phyloP scores from a whole-genome alignment of 2,888 invertebrate species.

The Andrena bicolor region DNA sequence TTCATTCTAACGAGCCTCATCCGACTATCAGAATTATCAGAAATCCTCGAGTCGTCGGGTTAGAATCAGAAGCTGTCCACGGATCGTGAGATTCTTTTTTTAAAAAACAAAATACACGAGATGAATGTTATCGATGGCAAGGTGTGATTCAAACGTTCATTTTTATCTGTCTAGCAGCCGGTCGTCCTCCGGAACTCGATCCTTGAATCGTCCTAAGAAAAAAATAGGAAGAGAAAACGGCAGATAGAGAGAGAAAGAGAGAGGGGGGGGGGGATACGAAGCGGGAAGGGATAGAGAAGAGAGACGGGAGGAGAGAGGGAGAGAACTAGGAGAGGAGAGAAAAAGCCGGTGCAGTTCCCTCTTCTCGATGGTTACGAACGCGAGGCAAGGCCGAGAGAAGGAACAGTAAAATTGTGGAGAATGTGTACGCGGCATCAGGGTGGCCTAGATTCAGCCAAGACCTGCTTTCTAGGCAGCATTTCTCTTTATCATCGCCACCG shows the following conservation, averaged over 20 bases:
- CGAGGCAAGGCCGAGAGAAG: constrained; percentile 78
- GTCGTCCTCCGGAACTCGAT: constrained; percentile 67
- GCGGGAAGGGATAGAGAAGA: constrained; percentile 34
- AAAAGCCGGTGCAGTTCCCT: constrained; percentile 61
- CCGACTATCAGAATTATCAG: too few species aligned
- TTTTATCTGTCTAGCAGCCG: constrained; percentile 47
- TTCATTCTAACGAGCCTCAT: too few species aligned
- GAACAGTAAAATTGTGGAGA: constrained; percentile 84
- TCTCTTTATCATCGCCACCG: constrained; percentile 84
- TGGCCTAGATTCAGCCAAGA: constrained; percentile 84
- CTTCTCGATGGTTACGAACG: constrained; percentile 60
- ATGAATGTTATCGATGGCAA: constrained; percentile 13
- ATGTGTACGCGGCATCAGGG: constrained; percentile 82
- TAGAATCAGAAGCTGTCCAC: too few species aligned
- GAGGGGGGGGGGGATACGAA: constrained; percentile 6
- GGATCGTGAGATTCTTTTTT: too few species aligned
- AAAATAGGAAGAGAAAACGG: constrained; percentile 43
- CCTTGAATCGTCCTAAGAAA: constrained; percentile 64
- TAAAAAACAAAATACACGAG: not conserved
- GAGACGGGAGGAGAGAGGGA: constrained; percentile 19
- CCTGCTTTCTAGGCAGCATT: constrained; percentile 85
- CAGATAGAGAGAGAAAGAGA: constrained; percentile 25
- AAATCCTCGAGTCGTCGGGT: too few species aligned
- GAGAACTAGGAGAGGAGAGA: constrained; percentile 47
- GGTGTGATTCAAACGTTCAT: constrained; percentile 32